Evolutionary conservation across 2,797 vertebrate species (phyloP).

Genomic region (Nyctibius grandis): DNA sequence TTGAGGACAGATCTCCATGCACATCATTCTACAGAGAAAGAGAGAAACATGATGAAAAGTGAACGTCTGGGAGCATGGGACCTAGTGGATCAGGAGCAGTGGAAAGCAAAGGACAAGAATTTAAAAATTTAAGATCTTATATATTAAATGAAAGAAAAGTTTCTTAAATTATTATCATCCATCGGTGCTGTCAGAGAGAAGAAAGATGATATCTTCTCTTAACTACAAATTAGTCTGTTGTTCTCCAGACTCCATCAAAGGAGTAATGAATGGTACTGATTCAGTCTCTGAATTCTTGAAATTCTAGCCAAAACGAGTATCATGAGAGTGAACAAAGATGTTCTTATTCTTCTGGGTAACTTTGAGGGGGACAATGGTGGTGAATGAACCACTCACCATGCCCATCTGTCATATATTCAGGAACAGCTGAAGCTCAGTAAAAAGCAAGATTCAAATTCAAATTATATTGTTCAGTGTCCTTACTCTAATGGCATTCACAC

Average conservation of each 20-base stretch:
- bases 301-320: not conserved
- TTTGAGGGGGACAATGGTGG: not conserved
- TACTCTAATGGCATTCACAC: not conserved
- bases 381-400: not conserved
- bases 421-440: conserved; percentile 5
- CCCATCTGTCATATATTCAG: not conserved
- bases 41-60: not conserved
- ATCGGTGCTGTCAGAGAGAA: not conserved
- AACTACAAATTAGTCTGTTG: not conserved
- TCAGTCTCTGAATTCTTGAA: not conserved
- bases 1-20: not conserved
- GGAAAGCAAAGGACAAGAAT: not conserved
- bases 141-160: not conserved
- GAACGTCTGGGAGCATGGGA: not conserved
- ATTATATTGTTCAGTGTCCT: not conserved
- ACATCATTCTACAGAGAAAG: not conserved
- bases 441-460: conserved; percentile 14
- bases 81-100: not conserved
- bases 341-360: not conserved
- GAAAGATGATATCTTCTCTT: not conserved
- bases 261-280: not conserved
- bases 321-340: not conserved
- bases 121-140: not conserved
- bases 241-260: not conserved
- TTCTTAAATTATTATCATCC: not conserved